Percentiles rank a stretch among this genome's conserved stretches.
phyloP scores from a whole-genome alignment of 2,797 vertebrate species.

The Sebastes minor region DNA sequence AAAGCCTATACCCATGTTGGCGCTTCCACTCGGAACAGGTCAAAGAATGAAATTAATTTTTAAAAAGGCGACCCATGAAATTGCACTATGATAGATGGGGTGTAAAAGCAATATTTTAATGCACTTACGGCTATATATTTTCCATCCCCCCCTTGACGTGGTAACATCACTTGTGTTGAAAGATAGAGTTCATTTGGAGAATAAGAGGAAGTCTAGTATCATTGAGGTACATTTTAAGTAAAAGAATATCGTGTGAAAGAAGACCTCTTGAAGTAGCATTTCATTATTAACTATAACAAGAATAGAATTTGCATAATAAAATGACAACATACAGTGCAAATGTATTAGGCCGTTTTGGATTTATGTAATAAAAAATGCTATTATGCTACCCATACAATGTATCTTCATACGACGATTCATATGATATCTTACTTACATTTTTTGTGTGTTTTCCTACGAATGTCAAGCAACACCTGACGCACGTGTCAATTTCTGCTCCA shows the following conservation, averaged over 20 bases:
- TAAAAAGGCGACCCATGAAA: conserved; percentile 90
- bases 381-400: neutral
- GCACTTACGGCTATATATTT: conserved; percentile 71
- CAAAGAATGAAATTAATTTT: conserved; percentile 92
- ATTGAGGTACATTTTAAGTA: neutral
- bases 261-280: neutral
- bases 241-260: neutral
- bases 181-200: conserved; percentile 35
- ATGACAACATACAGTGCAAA: neutral
- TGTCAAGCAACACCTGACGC: fast-evolving
- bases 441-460: no score
- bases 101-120: conserved; percentile 94
- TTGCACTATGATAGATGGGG: conserved; percentile 91
- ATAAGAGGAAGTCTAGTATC: conserved; percentile 1
- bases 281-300: neutral
- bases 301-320: neutral
- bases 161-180: conserved; percentile 38
- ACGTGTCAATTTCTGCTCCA: fast-evolving
- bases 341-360: neutral
- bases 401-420: no score
- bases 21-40: conserved; percentile 89
- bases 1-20: conserved; percentile 86
- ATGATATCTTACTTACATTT: no score
- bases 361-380: neutral
- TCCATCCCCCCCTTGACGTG: conserved; percentile 26